Percentiles rank a stretch among this genome's conserved stretches.
Evolutionary conservation across 2,113 vertebrate genomes (phyloP).

Genomic region (Cyphomyrus plagiostoma): DNA sequence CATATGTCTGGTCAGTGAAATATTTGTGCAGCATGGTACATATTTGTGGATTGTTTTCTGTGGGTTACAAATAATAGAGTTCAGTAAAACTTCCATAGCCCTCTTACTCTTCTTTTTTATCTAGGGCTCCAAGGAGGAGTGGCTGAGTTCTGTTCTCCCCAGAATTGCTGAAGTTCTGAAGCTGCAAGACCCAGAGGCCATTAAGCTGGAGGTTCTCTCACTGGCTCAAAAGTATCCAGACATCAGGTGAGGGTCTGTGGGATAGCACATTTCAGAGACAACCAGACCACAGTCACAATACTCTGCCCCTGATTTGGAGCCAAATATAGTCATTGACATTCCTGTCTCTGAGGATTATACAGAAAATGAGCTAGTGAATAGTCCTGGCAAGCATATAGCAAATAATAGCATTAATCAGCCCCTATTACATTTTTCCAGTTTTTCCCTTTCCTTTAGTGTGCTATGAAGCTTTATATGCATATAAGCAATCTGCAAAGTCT

Average conservation of each 20-base stretch:
- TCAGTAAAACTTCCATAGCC: background rate
- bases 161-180: conserved; percentile 72
- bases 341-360: background rate
- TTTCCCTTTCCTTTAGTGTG: background rate
- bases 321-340: background rate
- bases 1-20: background rate
- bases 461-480: background rate
- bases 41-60: background rate
- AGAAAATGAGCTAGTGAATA: background rate
- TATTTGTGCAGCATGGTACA: background rate
- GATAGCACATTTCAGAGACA: background rate
- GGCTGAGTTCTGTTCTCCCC: conserved; percentile 59
- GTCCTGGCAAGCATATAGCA: background rate
- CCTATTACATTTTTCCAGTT: background rate
- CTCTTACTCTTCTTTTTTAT: background rate
- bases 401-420: background rate
- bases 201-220: conserved; percentile 72
- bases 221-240: conserved; percentile 64
- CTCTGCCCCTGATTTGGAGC: background rate
- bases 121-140: conserved; percentile 64
- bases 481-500: background rate
- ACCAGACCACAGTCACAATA: background rate
- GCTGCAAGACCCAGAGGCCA: conserved; percentile 69
- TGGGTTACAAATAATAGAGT: background rate
- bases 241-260: conserved; percentile 67